These are phyloP conservation scores for Agrochola lota DNA, from an alignment of 2,888 invertebrate species.

Conservation along the genomic window DNA sequence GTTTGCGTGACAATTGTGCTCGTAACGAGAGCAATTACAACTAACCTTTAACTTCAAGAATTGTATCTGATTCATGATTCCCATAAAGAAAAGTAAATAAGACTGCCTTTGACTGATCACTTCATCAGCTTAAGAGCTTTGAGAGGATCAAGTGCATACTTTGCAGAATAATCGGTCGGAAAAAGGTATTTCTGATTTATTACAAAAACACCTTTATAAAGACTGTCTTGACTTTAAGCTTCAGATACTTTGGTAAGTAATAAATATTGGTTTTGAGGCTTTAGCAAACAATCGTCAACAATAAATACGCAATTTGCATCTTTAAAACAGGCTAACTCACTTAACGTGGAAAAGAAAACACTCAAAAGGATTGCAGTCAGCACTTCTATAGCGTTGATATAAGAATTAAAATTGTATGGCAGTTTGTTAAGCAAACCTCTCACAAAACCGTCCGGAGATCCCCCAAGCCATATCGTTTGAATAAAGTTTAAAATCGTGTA, in stretches of 20 bases:
- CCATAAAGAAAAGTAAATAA: neutral
- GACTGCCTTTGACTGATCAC: neutral
- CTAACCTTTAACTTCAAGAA: neutral
- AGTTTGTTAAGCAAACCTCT: slow-evolving; percentile 2
- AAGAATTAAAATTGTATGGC: slow-evolving; percentile 35
- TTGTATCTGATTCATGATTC: neutral
- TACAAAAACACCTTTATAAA: slow-evolving; percentile 1
- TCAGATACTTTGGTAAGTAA: slow-evolving; percentile 38
- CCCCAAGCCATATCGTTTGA: neutral
- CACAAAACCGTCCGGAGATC: neutral
- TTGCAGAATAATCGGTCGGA: neutral
- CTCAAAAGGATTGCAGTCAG: slow-evolving; percentile 11
- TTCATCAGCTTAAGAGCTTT: neutral
- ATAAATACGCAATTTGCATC: slow-evolving; percentile 60
- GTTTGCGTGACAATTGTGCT: too few relatives aligned
- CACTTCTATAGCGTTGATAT: slow-evolving; percentile 10
- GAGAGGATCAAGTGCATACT: neutral
- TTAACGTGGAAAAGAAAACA: slow-evolving; percentile 53
- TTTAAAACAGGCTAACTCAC: slow-evolving; percentile 45
- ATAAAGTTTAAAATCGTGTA: slow-evolving; percentile 34
- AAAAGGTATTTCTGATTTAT: neutral
- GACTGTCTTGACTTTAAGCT: slow-evolving; percentile 7
- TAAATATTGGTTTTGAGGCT: slow-evolving; percentile 68
- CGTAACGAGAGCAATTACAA: neutral
- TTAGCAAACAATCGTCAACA: slow-evolving; percentile 59